A percentile compares a stretch with the other conserved stretches of the same genome.
phyloP scores from a whole-genome alignment of 2,797 vertebrate species.

The Triplophysa yarkandensis region DNA sequence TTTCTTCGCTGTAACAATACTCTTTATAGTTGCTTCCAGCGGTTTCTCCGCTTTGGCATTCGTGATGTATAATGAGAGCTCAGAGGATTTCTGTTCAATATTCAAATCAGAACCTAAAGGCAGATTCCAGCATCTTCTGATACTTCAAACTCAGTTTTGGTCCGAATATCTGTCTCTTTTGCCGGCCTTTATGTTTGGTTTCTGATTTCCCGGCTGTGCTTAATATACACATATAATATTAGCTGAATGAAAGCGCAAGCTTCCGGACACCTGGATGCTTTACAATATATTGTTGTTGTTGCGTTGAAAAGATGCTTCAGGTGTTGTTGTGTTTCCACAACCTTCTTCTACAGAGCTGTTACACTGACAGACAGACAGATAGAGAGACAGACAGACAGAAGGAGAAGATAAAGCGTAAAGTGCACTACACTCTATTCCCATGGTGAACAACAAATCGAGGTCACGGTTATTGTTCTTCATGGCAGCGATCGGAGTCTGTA shows the following conservation, averaged over 20 bases:
- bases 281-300: not conserved
- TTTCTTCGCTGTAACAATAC: not conserved
- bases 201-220: not conserved
- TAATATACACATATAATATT: not conserved
- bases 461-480: slow-evolving; percentile 8
- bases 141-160: slow-evolving; percentile 2
- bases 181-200: not conserved
- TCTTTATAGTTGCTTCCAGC: not conserved
- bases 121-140: slow-evolving; percentile 7
- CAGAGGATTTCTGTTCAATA: not conserved
- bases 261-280: not conserved
- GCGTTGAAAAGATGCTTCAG: not conserved
- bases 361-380: slow-evolving; percentile 10
- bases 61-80: slow-evolving; percentile 2
- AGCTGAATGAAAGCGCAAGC: not conserved
- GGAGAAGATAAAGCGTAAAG: not conserved
- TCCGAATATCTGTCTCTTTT: not conserved
- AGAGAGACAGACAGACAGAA: not conserved
- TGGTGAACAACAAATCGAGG: not conserved
- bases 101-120: not conserved
- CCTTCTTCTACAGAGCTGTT: not conserved
- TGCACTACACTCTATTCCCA: not conserved
- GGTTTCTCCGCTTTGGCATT: not conserved
- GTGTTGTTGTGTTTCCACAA: not conserved
- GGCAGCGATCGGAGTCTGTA: not conserved